Base-by-base conservation (phyloP, 1,140 invertebrate genomes). In the Camponotus pennsylvanicus region DNA sequence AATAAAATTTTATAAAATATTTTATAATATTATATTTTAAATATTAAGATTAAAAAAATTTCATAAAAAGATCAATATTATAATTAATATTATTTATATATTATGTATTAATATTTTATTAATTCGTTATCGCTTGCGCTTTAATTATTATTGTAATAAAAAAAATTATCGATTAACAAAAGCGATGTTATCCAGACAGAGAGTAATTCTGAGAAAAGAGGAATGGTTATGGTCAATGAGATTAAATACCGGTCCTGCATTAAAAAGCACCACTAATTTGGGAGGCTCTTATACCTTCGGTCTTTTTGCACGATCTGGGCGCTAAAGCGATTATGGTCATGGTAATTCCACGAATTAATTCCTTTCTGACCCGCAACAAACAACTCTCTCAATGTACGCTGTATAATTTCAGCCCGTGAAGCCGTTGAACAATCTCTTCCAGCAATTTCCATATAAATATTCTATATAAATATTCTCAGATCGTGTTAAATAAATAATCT, bases 311-410 rank as follows among this genome's bases (percentile, higher is more conserved):
- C 77, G 77, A 34, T 18, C 82, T 55, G 52, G 63, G 75, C 63
- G 86, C 78, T 90, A 90, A 90, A 90, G 89, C 88, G 89, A 90
- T 90, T 90, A 90, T 86, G 88, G 77, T 84, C 80, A 64, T 67
- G 80, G 88, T 90, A 90, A 90, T 90, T 88, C 77, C 76, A 55
- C 66, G 86, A 90, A 90, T 90, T 90, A 90, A 90, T 90, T 90
- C 63, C 66, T 76, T 87, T 80, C 69, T 57, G 70, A 73, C 21
- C 45, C 27, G 11, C 21, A 32, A 40, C 73, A 55, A 75, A 42
- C 75, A 67, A 61, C 42, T 57, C 80, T 73, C 75, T 82, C 59
- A n/a, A 42, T 61, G 37, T 49, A 75, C 42, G 55, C 69, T 75
- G 49, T 55, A 83, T 55, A 37, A 63, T 61, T 40, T 75, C 63